Conservation (phyloP, 2,797 vertebrate genomes). For the Acanthis flammea region DNA sequence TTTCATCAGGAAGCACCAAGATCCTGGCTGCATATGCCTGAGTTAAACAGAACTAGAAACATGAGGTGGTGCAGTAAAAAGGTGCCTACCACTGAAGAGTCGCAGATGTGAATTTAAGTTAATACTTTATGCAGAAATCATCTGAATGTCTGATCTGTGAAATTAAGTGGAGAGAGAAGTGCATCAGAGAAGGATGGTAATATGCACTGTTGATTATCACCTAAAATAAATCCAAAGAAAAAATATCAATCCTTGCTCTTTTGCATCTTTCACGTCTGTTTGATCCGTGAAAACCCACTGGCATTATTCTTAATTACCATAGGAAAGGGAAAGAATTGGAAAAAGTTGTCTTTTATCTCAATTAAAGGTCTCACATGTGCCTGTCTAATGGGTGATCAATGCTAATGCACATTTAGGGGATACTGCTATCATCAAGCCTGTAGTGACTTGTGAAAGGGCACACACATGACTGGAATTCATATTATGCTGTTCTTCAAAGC, state of each 20-base stretch:
- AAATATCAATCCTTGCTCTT: not conserved
- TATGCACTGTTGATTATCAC: not conserved
- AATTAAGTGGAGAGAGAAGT: not conserved
- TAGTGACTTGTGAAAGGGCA: not conserved
- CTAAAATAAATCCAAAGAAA: not conserved
- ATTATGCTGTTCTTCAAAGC: not conserved
- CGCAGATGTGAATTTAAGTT: not conserved
- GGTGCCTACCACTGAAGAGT: not conserved
- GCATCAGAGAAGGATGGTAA: not conserved
- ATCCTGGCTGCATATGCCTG: not conserved
- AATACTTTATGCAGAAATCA: not conserved
- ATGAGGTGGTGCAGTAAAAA: not conserved
- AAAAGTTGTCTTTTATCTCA: not conserved
- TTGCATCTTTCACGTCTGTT: not conserved
- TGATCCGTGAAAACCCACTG: not conserved
- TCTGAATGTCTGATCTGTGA: not conserved
- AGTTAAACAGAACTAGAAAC: not conserved
- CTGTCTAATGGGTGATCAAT: not conserved
- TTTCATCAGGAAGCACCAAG: not conserved
- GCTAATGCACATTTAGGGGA: not conserved
- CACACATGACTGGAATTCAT: slow-evolving; percentile 1
- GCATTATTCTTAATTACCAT: not conserved
- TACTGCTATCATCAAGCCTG: not conserved
- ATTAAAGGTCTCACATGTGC: not conserved
- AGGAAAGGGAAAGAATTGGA: not conserved